Evolutionary conservation across 2,797 vertebrate species (phyloP), one percentile per base, ranked within the genome.

Genomic region (Pyrocephalus nanus): DNA sequence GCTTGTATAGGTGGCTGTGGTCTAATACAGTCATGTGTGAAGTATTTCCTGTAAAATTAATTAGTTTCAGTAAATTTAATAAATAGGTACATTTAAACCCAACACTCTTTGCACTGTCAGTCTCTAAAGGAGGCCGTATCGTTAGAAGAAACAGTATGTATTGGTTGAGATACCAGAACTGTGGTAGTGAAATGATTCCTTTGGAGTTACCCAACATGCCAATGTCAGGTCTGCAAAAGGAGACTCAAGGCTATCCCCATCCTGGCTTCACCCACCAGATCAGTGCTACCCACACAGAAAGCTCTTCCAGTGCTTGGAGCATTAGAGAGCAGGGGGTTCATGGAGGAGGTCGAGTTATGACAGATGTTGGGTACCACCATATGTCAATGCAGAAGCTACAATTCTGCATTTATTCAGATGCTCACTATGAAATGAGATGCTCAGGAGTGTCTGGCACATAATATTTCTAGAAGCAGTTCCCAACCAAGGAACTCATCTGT

Each of bases 11-110:
- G 12, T 30, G 90, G 8, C 48, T 77, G 9, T 50, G 34, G 20
- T 91, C 43, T 90, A 86, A 51, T 67, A 12, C 21, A 73, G 12
- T 67, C 57, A 77, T 6, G 12, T 67, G 26, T 88, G 25, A 92
- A 85, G 78, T 36, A 9, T 40, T 86, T 26, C 1, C 42, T 69
- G 43, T 42, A 72, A 86, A 86, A 79, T 34, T 29, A 53, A 10
- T 57, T 86, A 11, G 18, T 71, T 93, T 96, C 84, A 82, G 70
- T 86, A 80, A 85, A 53, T 83, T 82, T 43, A 81, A 72, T 64
- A 84, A 78, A 72, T 78, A 75, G 58, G 67, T 15, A 20, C 23
- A 53, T 76, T 86, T 84, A 88, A 83, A 36, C 18, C 45, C 6
- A 79, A 48, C 8, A 45, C 12, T 27, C 21, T 88, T 81, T 36